phyloP scores from a whole-genome alignment of 2,113 vertebrate genomes.

The Cinclus cinclus region DNA sequence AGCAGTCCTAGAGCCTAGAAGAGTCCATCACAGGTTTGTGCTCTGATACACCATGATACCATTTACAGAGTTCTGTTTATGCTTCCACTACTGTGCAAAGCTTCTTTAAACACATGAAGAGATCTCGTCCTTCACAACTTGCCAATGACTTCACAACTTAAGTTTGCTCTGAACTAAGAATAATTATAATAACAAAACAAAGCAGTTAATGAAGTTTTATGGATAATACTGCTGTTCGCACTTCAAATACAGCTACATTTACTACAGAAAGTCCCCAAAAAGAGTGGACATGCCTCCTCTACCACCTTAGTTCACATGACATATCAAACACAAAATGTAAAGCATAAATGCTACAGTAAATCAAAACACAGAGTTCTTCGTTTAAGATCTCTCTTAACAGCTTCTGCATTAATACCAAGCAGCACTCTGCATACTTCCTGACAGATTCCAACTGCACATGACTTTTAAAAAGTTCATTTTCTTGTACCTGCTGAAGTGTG shows the following conservation, averaged over 20 bases:
- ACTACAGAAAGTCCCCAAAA: neutral
- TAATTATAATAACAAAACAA: neutral
- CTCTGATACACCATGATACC: accelerated
- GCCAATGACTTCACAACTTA: neutral
- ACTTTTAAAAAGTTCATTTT: neutral
- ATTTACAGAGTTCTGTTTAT: neutral
- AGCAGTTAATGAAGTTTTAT: neutral
- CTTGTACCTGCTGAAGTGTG: neutral
- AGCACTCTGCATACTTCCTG: neutral
- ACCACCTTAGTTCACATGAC: neutral
- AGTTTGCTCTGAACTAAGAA: neutral
- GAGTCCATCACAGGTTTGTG: neutral
- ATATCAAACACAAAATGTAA: neutral
- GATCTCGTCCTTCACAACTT: neutral
- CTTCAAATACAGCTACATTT: neutral
- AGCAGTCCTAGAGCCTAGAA: neutral
- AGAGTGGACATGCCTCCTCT: neutral
- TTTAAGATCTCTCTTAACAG: neutral
- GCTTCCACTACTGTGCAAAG: neutral
- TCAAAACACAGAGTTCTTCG: neutral
- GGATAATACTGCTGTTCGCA: neutral
- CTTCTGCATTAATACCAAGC: neutral
- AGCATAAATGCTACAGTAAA: neutral
- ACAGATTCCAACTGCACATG: neutral
- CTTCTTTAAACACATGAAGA: neutral